Percentiles rank a stretch among this genome's conserved stretches.
These are phyloP conservation scores for Montipora efflorescens DNA, from an alignment of 64 coral and sea anemone species.

Conservation along the genomic window DNA sequence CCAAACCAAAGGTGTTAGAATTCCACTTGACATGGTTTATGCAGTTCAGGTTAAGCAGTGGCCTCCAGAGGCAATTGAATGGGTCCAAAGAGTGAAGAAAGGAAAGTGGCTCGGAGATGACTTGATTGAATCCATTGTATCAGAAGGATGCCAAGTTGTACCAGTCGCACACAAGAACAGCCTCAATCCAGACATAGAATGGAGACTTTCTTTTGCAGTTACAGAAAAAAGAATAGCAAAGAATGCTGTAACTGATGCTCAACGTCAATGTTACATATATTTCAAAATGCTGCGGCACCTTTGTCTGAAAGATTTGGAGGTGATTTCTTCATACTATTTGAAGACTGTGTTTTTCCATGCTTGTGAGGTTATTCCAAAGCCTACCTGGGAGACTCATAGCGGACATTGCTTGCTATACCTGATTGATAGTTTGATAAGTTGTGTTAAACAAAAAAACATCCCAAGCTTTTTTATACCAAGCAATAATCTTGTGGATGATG, in stretches of 20 bases:
- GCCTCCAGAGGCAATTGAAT: slow-evolving; percentile 54
- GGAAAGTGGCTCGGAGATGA: slow-evolving; percentile 55
- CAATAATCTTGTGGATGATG: slow-evolving; percentile 56
- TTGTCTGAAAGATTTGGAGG: slow-evolving; percentile 65
- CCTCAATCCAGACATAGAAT: slow-evolving; percentile 63
- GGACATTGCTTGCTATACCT: slow-evolving; percentile 64
- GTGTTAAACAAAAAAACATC: slow-evolving; percentile 47
- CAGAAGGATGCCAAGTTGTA: slow-evolving; percentile 54
- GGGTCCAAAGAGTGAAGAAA: slow-evolving; percentile 47
- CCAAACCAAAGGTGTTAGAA: slow-evolving; percentile 60
- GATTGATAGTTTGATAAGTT: slow-evolving; percentile 46
- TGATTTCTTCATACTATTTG: slow-evolving; percentile 63
- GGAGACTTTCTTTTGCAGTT: slow-evolving; percentile 65
- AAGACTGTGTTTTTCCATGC: slow-evolving; percentile 60
- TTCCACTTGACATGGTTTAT: slow-evolving; percentile 60
- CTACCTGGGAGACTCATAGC: slow-evolving; percentile 38
- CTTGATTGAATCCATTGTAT: slow-evolving; percentile 45
- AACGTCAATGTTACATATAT: slow-evolving; percentile 64
- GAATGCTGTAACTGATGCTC: slow-evolving; percentile 55
- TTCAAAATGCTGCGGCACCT: slow-evolving; percentile 54
- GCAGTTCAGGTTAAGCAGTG: slow-evolving; percentile 52
- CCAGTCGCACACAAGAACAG: slow-evolving; percentile 64
- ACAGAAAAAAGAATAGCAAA: slow-evolving; percentile 57
- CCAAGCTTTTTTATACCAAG: slow-evolving; percentile 36
- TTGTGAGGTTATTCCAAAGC: slow-evolving; percentile 59